Evolutionary conservation across 2,888 invertebrate genomes (phyloP).

Genomic region (Anticlea derivata): DNA sequence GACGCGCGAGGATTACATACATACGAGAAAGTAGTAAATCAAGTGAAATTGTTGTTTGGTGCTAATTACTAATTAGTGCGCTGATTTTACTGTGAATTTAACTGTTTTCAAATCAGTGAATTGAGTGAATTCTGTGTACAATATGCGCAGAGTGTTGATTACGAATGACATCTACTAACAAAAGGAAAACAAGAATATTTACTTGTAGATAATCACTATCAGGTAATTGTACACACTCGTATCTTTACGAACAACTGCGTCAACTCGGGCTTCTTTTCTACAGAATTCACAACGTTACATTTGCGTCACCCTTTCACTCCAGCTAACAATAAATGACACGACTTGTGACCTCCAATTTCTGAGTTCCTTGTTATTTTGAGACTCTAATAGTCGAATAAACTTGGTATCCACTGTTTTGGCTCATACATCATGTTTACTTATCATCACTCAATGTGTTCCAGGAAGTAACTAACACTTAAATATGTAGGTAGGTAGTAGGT

Average conservation of each 20-base stretch:
- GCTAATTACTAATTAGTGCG: conserved; percentile 33
- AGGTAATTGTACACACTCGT: conserved; percentile 50
- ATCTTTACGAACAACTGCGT: conserved; percentile 7
- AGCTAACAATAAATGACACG: conserved; percentile 72
- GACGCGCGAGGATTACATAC: conserved; percentile 47
- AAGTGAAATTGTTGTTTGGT: conserved; percentile 52
- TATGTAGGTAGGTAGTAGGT: too few relatives aligned
- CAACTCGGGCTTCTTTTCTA: neutral
- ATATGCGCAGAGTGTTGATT: conserved; percentile 79
- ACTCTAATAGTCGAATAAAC: neutral
- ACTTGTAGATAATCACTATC: conserved; percentile 41
- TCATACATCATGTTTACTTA: too few relatives aligned
- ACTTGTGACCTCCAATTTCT: conserved; percentile 73
- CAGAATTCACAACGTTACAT: neutral
- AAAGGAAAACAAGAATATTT: conserved; percentile 65
- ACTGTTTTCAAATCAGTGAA: conserved; percentile 59
- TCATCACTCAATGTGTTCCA: too few relatives aligned
- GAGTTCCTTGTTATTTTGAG: conserved; percentile 42
- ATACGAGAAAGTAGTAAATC: conserved; percentile 42
- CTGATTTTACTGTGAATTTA: conserved; percentile 52
- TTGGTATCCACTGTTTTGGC: too few relatives aligned
- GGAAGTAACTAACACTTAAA: too few relatives aligned
- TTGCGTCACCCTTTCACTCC: conserved; percentile 65
- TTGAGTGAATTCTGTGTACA: conserved; percentile 68
- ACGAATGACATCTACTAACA: conserved; percentile 79